These are phyloP conservation scores for Meandrusa payeni DNA, from an alignment of 2,888 invertebrate genomes.

Conservation along the genomic window DNA sequence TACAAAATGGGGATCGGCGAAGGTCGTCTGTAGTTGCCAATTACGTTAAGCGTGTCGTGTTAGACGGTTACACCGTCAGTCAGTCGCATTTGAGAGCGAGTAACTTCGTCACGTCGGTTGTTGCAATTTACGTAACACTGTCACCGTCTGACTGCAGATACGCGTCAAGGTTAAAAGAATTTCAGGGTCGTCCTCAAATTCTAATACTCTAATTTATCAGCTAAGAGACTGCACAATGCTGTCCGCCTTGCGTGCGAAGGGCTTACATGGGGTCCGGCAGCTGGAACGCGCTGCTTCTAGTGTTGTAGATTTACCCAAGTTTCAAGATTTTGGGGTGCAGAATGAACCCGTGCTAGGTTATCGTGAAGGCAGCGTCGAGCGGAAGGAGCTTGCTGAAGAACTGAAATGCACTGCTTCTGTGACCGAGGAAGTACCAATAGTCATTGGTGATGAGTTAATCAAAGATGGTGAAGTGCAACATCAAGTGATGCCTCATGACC, in stretches of 20 bases:
- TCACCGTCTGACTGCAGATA: conserved; percentile 21
- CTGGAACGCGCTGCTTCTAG: conserved; percentile 72
- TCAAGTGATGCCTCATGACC: conserved; percentile 96
- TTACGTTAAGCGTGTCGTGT: conserved; percentile 36
- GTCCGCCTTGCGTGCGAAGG: conserved; percentile 39
- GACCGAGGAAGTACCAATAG: conserved; percentile 94
- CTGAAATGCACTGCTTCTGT: conserved; percentile 83
- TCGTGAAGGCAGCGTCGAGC: conserved; percentile 90
- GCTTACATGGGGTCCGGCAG: conserved; percentile 83
- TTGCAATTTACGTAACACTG: conserved; percentile 44
- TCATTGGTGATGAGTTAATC: conserved; percentile 96
- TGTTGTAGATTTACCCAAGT: conserved; percentile 83
- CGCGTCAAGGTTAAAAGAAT: conserved; percentile 19
- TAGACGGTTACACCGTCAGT: conserved; percentile 26
- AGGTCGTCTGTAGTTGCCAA: conserved; percentile 45
- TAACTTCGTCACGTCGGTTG: conserved; percentile 28
- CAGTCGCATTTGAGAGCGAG: conserved; percentile 19
- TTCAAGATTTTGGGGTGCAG: conserved; percentile 84
- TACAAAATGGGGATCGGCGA: conserved; percentile 62
- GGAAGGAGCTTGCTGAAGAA: conserved; percentile 85
- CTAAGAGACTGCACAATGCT: conserved; percentile 29
- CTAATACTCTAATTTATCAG: conserved; percentile 8
- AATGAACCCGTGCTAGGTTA: conserved; percentile 93
- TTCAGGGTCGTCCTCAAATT: conserved; percentile 4
- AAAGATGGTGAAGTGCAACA: conserved; percentile 87